A percentile compares a stretch with the other conserved stretches of the same genome.
Conservation (phyloP, 2,113 vertebrate species). For the Ploceus nigricollis region DNA sequence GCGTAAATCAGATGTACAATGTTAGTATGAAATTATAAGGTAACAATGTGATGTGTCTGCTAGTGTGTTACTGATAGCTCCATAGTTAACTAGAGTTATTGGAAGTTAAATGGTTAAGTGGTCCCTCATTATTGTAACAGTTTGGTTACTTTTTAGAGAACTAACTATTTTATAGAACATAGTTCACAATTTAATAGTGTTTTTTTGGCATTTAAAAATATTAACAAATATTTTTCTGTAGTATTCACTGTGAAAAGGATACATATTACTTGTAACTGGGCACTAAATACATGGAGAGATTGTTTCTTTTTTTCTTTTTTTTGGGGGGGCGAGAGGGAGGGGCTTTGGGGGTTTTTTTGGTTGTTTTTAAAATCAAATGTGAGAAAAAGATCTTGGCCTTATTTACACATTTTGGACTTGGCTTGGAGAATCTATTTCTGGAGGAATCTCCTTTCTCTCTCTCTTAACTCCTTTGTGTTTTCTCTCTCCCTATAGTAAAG, state of each 20-base stretch:
- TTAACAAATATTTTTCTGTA: background rate
- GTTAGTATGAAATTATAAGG: background rate
- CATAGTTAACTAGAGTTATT: background rate
- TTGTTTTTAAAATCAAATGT: background rate
- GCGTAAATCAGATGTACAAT: background rate
- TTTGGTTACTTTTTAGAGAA: background rate
- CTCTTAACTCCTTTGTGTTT: background rate
- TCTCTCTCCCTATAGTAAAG: background rate
- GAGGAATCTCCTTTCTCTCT: background rate
- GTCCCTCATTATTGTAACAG: background rate
- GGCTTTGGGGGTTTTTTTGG: background rate
- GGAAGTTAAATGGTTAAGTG: background rate
- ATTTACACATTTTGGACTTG: background rate
- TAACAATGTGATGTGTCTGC: background rate
- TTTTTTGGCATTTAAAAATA: background rate
- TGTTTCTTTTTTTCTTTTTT: background rate
- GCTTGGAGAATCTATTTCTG: conserved; percentile 4
- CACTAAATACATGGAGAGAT: background rate
- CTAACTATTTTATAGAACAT: background rate
- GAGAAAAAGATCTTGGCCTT: background rate
- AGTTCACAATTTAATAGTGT: background rate
- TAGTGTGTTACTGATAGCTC: background rate
- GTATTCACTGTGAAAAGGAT: background rate
- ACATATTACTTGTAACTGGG: background rate
- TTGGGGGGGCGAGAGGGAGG: background rate